These are phyloP conservation scores for Tamias sibiricus DNA, from an alignment of 2,113 vertebrate species.

Conservation along the genomic window DNA sequence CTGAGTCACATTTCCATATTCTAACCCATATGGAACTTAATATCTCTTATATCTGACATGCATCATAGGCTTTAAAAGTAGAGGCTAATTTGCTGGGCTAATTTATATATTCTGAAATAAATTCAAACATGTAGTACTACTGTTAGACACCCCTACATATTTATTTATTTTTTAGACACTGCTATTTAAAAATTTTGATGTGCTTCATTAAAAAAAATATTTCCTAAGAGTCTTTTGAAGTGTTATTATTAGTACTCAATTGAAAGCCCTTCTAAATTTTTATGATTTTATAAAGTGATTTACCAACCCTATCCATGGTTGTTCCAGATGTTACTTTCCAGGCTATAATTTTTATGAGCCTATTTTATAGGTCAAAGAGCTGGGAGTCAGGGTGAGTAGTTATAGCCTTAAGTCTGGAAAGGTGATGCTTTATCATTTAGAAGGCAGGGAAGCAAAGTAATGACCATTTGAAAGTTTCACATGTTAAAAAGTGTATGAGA, in stretches of 20 bases:
- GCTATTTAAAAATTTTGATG: not conserved
- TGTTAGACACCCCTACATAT: not conserved
- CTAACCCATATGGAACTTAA: not conserved
- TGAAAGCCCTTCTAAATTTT: constrained; percentile 64
- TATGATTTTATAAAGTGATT: constrained; percentile 78
- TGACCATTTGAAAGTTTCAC: not conserved
- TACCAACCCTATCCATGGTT: constrained; percentile 70
- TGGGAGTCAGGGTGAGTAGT: constrained; percentile 73
- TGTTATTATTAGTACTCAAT: constrained; percentile 48
- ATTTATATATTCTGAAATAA: constrained; percentile 25
- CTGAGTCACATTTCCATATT: not conserved
- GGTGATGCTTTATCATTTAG: constrained; percentile 44
- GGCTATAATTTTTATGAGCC: constrained; percentile 79
- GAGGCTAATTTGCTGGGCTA: not conserved
- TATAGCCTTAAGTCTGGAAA: not conserved
- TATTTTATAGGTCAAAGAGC: constrained; percentile 83
- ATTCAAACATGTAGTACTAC: not conserved
- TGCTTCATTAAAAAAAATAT: constrained; percentile 50
- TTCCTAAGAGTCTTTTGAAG: constrained; percentile 61
- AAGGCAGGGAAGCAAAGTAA: not conserved
- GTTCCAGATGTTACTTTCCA: constrained; percentile 74
- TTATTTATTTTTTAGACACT: not conserved
- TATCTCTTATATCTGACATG: not conserved
- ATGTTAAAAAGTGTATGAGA: constrained; percentile 8
- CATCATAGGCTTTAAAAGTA: not conserved